Conservation (phyloP, 2,113 vertebrate genomes). For the Lucifuga dentata region DNA sequence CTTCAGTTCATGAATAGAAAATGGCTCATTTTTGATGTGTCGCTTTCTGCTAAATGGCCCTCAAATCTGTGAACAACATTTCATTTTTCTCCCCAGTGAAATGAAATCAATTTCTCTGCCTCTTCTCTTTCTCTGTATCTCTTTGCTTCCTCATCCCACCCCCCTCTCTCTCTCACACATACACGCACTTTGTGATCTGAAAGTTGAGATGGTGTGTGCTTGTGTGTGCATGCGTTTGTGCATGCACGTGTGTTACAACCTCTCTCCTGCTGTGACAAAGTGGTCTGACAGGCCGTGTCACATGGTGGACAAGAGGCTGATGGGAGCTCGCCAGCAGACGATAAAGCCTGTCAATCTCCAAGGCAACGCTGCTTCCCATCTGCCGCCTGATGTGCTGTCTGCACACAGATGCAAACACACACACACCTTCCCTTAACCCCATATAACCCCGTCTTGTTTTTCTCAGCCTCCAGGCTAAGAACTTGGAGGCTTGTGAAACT, state of each 20-base stretch:
- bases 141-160: constrained; percentile 27
- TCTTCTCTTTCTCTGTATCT: constrained; percentile 30
- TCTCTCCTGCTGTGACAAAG: constrained; percentile 65
- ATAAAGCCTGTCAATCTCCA: constrained; percentile 74
- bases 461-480: constrained; percentile 22
- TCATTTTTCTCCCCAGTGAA: constrained; percentile 54
- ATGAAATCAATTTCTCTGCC: constrained; percentile 57
- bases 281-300: constrained; percentile 74
- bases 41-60: constrained; percentile 64
- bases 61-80: constrained; percentile 63
- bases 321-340: constrained; percentile 42
- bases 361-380: constrained; percentile 38
- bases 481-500: constrained; percentile 33
- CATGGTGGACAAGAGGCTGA: constrained; percentile 65
- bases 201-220: constrained; percentile 49
- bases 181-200: constrained; percentile 29
- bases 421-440: constrained; percentile 28
- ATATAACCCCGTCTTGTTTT: constrained; percentile 33
- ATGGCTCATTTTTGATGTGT: constrained; percentile 58
- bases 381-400: constrained; percentile 41
- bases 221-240: constrained; percentile 11
- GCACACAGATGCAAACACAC: constrained; percentile 27
- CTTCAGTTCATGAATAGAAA: constrained; percentile 71
- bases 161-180: constrained; percentile 12
- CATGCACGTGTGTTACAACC: constrained; percentile 14